Evolutionary conservation across 2,113 vertebrate species (phyloP), one percentile per base, ranked within the genome.

Genomic region (Caloenas nicobarica): DNA sequence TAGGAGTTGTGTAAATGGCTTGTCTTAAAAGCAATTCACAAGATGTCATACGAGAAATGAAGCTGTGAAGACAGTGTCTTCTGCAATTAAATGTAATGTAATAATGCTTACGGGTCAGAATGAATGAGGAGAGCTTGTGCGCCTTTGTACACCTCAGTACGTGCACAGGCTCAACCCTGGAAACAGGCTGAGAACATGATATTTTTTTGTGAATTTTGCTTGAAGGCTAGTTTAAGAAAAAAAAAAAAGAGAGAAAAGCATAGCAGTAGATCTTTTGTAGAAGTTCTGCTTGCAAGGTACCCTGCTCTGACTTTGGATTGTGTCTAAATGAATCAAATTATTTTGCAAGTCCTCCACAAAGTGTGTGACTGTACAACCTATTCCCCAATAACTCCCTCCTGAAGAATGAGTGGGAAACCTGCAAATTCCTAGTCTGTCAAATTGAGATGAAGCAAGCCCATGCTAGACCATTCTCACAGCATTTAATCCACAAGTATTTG

Each of bases 11-110:
- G 81, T 94, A 95, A 95, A 93, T 96, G 91, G 83, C 61, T 97
- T 96, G 95, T 95, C 86, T 91, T 95, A 92, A 94, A 96, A 94
- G 91, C 86, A 96, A 94, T 96, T 97, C 96, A 91, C 91, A 92
- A 72, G 92, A 92, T 94, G 95, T 91, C 89, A 82, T 82, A 76
- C 14, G 51, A 95, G 81, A 92, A 96, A 92, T 86, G 85, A 96
- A 96, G 66, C 84, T 91, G 94, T 96, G 92, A 93, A 96, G 66
- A 73, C 53, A 34, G 78, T 93, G 86, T 93, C 92, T 93, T 89
- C 92, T 84, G 78, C 95, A 95, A 95, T 96, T 96, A 95, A 84
- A 77, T 77, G 76, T 50, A 86, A 83, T 36, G 61, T 76, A 92
- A 54, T 89, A 91, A 68, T 51, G 73, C 57, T 80, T 65, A 54